Percentiles rank a stretch among this genome's conserved stretches.
These are phyloP conservation scores for Ormyrus rosae DNA, from an alignment of 2,888 invertebrate genomes.

Conservation along the genomic window DNA sequence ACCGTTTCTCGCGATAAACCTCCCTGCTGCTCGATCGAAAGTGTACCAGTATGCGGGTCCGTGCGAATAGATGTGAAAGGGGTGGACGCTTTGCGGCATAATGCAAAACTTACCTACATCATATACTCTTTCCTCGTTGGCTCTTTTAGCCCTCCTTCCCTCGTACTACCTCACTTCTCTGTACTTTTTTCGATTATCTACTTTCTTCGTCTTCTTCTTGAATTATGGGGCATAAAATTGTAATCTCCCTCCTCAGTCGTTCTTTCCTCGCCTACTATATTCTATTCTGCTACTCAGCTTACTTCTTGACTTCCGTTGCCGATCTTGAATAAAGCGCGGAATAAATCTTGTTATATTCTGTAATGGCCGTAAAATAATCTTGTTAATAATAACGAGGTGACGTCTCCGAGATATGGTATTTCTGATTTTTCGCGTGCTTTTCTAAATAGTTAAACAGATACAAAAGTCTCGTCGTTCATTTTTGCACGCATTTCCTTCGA, in stretches of 20 bases:
- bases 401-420: too few relatives aligned
- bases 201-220: constrained; percentile 39
- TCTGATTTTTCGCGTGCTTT: too few relatives aligned
- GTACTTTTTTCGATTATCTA: constrained; percentile 42
- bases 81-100: constrained; percentile 38
- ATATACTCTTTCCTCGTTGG: neutral
- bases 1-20: constrained; percentile 50
- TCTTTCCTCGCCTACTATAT: neutral
- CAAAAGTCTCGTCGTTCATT: too few relatives aligned
- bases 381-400: constrained; percentile 5
- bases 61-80: neutral
- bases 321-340: constrained; percentile 34
- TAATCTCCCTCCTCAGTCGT: constrained; percentile 34
- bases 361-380: constrained; percentile 32
- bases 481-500: too few relatives aligned
- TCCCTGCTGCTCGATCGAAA: constrained; percentile 39
- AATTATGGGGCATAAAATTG: constrained; percentile 49
- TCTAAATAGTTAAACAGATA: too few relatives aligned
- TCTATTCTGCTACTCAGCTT: neutral
- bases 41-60: constrained; percentile 30
- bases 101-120: constrained; percentile 40
- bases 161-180: constrained; percentile 3
- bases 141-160: neutral
- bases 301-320: neutral
- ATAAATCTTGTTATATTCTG: constrained; percentile 12